phyloP scores from a whole-genome alignment of 2,113 vertebrate species.

The Halcyon malimbica region DNA sequence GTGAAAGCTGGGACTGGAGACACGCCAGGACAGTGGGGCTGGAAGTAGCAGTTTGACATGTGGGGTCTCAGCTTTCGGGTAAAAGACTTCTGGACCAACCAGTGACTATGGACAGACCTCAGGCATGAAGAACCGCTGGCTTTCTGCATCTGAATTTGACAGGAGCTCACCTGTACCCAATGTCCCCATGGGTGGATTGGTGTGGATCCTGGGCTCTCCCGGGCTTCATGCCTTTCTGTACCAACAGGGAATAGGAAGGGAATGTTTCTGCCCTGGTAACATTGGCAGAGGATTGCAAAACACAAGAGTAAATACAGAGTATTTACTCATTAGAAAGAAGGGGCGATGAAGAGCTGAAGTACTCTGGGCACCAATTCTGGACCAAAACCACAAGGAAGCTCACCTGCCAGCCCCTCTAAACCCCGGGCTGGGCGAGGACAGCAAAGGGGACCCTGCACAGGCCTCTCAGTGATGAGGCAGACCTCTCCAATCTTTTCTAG shows the following conservation, averaged over 20 bases:
- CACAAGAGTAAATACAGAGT: neutral
- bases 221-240: neutral
- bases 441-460: neutral
- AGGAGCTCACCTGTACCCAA: accelerated
- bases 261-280: neutral
- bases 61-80: neutral
- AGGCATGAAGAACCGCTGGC: neutral
- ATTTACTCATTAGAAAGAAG: neutral
- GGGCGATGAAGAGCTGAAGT: neutral
- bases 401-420: neutral
- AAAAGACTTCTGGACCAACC: neutral
- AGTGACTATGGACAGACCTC: neutral
- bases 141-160: neutral
- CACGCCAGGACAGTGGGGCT: neutral
- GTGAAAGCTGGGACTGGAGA: neutral
- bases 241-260: accelerated
- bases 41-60: neutral
- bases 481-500: constrained; percentile 20
- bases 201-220: neutral
- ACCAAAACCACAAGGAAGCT: neutral
- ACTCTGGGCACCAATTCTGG: neutral
- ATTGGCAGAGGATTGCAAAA: neutral
- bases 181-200: neutral
- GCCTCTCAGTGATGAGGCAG: constrained; percentile 33
- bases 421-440: neutral